A percentile compares a stretch with the other conserved stretches of the same genome.
Conservation (phyloP, 2,113 vertebrate species). For the Talpa occidentalis region DNA sequence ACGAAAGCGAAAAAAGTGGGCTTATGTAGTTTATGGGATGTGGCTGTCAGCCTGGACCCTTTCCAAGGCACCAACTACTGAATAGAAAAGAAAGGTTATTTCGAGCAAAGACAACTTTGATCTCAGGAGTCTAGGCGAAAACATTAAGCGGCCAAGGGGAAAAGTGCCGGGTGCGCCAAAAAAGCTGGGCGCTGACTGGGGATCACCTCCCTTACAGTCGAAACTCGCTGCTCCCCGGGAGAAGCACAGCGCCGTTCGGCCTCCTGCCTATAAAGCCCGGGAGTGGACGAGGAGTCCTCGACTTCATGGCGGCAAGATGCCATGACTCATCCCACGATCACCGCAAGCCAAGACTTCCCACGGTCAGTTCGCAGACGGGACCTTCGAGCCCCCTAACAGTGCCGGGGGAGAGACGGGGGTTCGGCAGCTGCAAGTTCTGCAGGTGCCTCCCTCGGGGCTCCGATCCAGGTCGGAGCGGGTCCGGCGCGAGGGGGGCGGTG, state of each 20-base stretch:
- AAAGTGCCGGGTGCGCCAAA: neutral
- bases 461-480: neutral
- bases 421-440: neutral
- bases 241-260: neutral
- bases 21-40: neutral
- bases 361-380: neutral
- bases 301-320: constrained; percentile 69
- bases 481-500: neutral
- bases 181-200: neutral
- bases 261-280: constrained; percentile 1
- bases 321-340: constrained; percentile 37
- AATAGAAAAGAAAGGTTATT: neutral
- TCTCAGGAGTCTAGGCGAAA: neutral
- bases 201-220: neutral
- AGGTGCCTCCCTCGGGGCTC: neutral
- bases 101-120: neutral
- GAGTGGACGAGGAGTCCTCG: neutral
- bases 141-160: neutral
- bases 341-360: neutral
- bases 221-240: neutral
- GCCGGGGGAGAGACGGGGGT: neutral
- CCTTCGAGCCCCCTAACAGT: neutral
- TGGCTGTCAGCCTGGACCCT: neutral
- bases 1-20: neutral
- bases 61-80: neutral